phyloP scores from a whole-genome alignment of 37 sponge, comb jelly and placozoan species.

The Bolinopsis microptera region DNA sequence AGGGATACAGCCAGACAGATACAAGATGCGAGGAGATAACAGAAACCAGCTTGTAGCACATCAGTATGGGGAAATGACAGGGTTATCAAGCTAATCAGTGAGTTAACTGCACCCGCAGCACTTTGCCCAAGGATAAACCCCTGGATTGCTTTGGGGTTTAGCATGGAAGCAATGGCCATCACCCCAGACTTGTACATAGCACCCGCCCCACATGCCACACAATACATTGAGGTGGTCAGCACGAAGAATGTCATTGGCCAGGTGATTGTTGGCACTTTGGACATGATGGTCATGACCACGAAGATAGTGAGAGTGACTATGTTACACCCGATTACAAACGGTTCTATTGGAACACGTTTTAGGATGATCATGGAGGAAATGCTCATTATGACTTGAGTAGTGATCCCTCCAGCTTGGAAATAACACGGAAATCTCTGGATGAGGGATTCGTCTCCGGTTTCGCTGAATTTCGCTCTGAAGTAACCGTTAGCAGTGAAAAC shows the following conservation, averaged over 20 bases:
- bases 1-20: background rate
- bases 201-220: background rate
- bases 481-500: background rate
- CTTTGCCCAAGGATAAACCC: background rate
- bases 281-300: background rate
- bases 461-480: background rate
- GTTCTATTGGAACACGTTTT: background rate
- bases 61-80: background rate
- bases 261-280: background rate
- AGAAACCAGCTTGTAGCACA: background rate
- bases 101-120: background rate
- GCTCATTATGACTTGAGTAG: background rate
- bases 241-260: background rate
- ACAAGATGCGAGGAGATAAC: background rate
- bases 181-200: background rate
- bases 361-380: background rate
- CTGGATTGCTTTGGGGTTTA: background rate
- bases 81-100: background rate
- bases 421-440: background rate
- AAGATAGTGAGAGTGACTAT: background rate
- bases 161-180: background rate
- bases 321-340: background rate
- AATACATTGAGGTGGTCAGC: background rate
- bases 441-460: background rate
- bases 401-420: conserved; percentile 8